Base-by-base conservation (phyloP, 1,140 invertebrate species). In the Vanessa tameamea region DNA sequence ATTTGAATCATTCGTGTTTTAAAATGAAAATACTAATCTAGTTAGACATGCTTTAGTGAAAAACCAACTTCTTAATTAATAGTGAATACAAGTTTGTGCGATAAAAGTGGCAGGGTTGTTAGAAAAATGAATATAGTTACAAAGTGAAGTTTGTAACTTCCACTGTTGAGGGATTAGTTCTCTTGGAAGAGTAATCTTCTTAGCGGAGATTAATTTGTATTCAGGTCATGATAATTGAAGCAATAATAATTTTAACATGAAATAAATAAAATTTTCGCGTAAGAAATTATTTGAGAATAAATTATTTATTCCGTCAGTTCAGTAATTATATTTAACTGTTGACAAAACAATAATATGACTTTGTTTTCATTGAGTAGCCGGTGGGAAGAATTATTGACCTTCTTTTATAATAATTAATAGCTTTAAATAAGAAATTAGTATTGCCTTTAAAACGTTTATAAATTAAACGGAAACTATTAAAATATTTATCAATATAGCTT, bases 41-140 rank as follows among this genome's bases (percentile, higher is more conserved):
- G 4, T 50, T 50, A 50, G 13, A n/a, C 23, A 57, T 9, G 55
- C 16, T 57, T 67, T 55, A 67, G 50, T 55, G 7, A 16, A 55
- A 55, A 55, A 47, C 8, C 26, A 69, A 69, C 51, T 59, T 59
- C n/a, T 47, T 57, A 69, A 69, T 59, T 57, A 57, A 57, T 47
- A 57, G 66, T 47, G 59, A 59, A 69, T 57, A 53, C 20, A 69
- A 69, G 43, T 57, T 59, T 14, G 23, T 15, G 37, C 53, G 66
- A 69, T 69, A 23, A 59, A 69, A 69, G 16, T 69, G 53, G 37
- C 50, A 37, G 37, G 9, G 20, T 53, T 59, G 43, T 51, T 69
- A 23, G 26, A 59, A 68, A 69, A 59, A 16, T 59, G 2, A 59
- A 59, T 59, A 23, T 57, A 68, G n/a, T 68, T 68, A 59, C 53